A percentile compares a stretch with the other conserved stretches of the same genome.
phyloP scores from a whole-genome alignment of 2,888 invertebrate species.

The Camptogramma bilineatum region DNA sequence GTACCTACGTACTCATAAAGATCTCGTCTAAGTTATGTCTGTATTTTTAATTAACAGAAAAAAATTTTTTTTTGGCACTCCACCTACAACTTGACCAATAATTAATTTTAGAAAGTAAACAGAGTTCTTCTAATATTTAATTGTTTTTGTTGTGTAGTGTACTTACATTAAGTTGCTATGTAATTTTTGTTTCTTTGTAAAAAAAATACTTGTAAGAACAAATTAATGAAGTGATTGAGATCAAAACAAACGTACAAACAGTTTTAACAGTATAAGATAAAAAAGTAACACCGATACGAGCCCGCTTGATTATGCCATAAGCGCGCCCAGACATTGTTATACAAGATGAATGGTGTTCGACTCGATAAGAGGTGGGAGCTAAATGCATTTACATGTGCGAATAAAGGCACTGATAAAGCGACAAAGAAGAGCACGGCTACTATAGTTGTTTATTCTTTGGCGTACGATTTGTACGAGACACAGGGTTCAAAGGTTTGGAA shows the following conservation, averaged over 20 bases:
- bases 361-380: constrained; percentile 81
- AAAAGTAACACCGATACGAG: constrained; percentile 63
- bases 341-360: constrained; percentile 83
- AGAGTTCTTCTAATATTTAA: too few species aligned
- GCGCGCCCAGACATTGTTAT: constrained; percentile 78
- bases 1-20: too few species aligned
- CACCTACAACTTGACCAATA: too few species aligned
- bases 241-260: neutral
- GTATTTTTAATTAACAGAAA: too few species aligned
- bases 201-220: too few species aligned
- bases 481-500: constrained; percentile 36
- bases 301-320: constrained; percentile 78
- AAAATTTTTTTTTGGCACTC: too few species aligned
- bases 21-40: too few species aligned
- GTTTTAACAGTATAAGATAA: constrained; percentile 40
- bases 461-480: constrained; percentile 62
- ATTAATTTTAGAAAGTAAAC: too few species aligned
- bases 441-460: constrained; percentile 25
- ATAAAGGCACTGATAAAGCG: constrained; percentile 79
- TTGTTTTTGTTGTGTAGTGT: too few species aligned
- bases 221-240: too few species aligned
- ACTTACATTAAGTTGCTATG: too few species aligned
- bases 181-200: too few species aligned
- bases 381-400: constrained; percentile 85
- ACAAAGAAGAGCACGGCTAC: constrained; percentile 69